These are phyloP conservation scores for Pyrocephalus nanus DNA, from an alignment of 2,797 vertebrate genomes.

Conservation along the genomic window DNA sequence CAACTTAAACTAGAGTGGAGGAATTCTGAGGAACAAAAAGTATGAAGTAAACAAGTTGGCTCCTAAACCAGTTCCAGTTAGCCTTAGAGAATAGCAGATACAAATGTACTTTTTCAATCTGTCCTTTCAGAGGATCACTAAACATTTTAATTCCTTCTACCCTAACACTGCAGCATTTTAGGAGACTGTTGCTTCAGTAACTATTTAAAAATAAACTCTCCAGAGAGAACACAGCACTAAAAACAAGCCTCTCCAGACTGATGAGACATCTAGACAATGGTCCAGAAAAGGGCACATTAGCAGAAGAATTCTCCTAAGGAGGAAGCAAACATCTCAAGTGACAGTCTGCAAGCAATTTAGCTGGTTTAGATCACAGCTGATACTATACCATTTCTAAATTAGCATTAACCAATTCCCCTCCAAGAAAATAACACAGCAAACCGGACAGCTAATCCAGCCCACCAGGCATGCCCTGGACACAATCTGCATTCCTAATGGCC, in stretches of 20 bases:
- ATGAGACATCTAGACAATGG: slow-evolving; percentile 36
- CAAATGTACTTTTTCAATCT: not conserved
- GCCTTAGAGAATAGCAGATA: not conserved
- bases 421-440: not conserved
- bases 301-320: slow-evolving; percentile 26
- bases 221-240: not conserved
- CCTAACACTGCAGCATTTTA: not conserved
- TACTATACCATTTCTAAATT: not conserved
- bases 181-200: slow-evolving; percentile 11
- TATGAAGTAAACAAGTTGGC: fast-evolving
- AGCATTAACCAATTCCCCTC: not conserved
- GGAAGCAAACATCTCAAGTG: slow-evolving; percentile 42
- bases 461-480: fast-evolving
- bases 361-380: not conserved
- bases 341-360: slow-evolving; percentile 4
- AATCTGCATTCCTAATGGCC: not conserved
- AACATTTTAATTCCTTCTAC: not conserved
- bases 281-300: slow-evolving; percentile 30
- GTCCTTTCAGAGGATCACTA: not conserved
- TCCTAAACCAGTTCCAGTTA: not conserved
- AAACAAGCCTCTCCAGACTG: slow-evolving; percentile 33
- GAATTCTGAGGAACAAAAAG: not conserved
- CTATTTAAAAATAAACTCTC: slow-evolving; percentile 46
- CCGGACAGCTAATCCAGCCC: not conserved
- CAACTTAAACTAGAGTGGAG: not conserved